phyloP scores from a whole-genome alignment of 1,140 invertebrate species.

The Pygmarrhopalites habei region DNA sequence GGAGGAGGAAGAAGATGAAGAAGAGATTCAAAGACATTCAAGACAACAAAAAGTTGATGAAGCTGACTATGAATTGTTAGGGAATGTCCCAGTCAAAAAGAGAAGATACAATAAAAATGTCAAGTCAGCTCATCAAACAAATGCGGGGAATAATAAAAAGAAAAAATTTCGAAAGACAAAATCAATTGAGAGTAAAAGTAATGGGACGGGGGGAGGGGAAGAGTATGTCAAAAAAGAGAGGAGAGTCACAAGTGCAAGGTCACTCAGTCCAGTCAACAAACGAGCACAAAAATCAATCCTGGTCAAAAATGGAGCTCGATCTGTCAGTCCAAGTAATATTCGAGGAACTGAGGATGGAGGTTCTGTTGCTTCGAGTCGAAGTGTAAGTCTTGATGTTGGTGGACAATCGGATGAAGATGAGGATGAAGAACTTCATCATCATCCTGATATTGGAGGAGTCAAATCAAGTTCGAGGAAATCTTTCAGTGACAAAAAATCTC shows the following conservation, averaged over 20 bases:
- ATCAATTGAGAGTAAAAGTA: not conserved
- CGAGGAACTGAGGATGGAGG: not conserved
- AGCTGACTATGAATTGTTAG: not conserved
- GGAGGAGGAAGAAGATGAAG: not conserved
- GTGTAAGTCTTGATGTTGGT: slow-evolving; percentile 10
- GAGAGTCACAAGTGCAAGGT: not conserved
- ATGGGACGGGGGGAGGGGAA: not conserved
- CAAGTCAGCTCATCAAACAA: slow-evolving; percentile 3
- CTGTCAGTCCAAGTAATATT: slow-evolving; percentile 1
- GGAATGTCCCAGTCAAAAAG: not conserved
- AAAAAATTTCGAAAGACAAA: slow-evolving; percentile 6
- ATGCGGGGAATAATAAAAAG: not conserved
- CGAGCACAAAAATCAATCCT: not conserved
- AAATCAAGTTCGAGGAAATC: not conserved
- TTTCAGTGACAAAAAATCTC: not conserved
- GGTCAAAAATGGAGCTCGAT: not conserved
- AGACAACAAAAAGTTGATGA: not conserved
- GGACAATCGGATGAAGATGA: slow-evolving; percentile 2
- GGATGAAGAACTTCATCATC: not conserved
- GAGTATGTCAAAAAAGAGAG: slow-evolving; percentile 10
- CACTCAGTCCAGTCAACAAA: not conserved
- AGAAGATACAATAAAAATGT: not conserved
- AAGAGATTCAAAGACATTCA: not conserved
- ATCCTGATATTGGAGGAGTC: not conserved
- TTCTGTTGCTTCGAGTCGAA: not conserved